A percentile compares a stretch with the other conserved stretches of the same genome.
phyloP scores from a whole-genome alignment of 2,888 invertebrate genomes.

The Andricus curvator region DNA sequence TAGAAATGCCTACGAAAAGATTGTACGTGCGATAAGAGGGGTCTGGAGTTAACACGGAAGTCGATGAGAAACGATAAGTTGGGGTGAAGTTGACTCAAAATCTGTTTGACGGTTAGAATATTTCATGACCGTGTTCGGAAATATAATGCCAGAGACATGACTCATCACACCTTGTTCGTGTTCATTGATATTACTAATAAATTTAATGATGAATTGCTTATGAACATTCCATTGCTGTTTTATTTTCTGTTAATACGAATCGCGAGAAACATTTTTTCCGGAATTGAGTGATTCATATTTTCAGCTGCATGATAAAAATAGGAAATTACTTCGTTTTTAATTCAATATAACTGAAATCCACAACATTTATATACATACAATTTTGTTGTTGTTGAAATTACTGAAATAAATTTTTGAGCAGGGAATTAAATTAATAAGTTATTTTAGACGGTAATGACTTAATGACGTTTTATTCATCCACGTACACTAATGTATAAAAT shows the following conservation, averaged over 20 bases:
- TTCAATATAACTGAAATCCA: too few relatives aligned
- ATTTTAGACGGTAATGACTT: too few relatives aligned
- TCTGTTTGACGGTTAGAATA: background rate
- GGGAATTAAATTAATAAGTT: too few relatives aligned
- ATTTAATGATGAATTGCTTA: background rate
- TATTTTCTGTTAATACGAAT: background rate
- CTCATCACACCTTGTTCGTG: background rate
- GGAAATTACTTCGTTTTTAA: background rate
- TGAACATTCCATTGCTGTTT: background rate
- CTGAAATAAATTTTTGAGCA: too few relatives aligned
- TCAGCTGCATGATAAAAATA: background rate
- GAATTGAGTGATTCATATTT: slow-evolving; percentile 17
- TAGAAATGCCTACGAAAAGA: background rate
- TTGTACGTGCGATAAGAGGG: background rate
- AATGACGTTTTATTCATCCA: too few relatives aligned
- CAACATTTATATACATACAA: too few relatives aligned
- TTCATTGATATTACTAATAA: background rate
- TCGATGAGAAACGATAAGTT: background rate
- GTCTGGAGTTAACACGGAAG: slow-evolving; percentile 5
- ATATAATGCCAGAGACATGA: background rate
- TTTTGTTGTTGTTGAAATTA: too few relatives aligned
- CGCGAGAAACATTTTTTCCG: background rate
- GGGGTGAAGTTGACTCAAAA: slow-evolving; percentile 19
- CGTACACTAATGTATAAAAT: too few relatives aligned
- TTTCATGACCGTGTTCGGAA: background rate